Base-by-base conservation (phyloP, 2,113 vertebrate genomes). In the Poecile atricapillus region DNA sequence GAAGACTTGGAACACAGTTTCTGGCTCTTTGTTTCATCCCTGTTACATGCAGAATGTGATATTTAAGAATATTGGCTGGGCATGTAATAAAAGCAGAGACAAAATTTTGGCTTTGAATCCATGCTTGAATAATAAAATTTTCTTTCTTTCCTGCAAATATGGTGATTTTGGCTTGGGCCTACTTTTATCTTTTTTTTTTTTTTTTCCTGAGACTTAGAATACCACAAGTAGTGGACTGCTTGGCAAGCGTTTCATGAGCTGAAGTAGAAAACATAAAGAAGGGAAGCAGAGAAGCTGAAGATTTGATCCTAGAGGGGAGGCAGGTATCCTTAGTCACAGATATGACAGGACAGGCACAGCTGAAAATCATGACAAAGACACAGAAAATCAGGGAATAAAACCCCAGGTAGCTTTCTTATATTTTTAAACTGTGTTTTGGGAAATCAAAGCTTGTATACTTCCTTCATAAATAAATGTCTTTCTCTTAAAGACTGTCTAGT, bases 91-190 rank as follows among this genome's bases (percentile, higher is more conserved):
- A 71, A 87, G 5, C 24, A 83, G 35, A 41, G n/a, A 76, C 5
- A 91, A 80, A 60, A 31, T 31, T 78, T 84, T 96, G 90, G 17
- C 30, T 89, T 78, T 68, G 33, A 67, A 84, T 89, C 18, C 16
- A 21, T 64, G 18, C 21, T 67, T 58, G 44, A 91, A 68, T 71
- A 11, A 53, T 47, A 64, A 73, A 75, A 68, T 80, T 80, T 49
- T 5, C 4, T 43, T 73, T 83, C 43, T 21, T 68, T 15, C 18
- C 30, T 64, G 13, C 1, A 89, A 68, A n/a, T 71, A 39, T 10
- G 11, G 15, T 55, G 44, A 63, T 67, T 94, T 89, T 83, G 39
- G 15, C 19, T 33, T 46, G 22, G 16, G 2, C 3, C 13, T 67
- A 39, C 23, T 23, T 71, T 71, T 44, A 22, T 19, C 2, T 10